phyloP scores from a whole-genome alignment of 2,797 vertebrate genomes.

The Enteromius mattozi region DNA sequence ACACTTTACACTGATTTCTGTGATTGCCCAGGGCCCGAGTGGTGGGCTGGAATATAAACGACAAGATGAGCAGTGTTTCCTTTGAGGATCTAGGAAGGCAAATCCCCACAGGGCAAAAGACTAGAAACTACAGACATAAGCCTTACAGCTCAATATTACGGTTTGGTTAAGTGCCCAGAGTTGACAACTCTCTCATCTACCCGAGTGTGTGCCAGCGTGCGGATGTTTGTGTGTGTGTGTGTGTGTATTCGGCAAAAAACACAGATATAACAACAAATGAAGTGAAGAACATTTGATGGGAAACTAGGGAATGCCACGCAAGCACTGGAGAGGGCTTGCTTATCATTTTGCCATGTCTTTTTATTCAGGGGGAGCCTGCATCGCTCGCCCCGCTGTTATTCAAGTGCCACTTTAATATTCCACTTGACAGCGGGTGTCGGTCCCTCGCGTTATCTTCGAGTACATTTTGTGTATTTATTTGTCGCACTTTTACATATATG shows the following conservation, averaged over 20 bases:
- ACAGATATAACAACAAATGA: slow-evolving; percentile 59
- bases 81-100: slow-evolving; percentile 58
- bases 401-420: slow-evolving; percentile 52
- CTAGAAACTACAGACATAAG: slow-evolving; percentile 54
- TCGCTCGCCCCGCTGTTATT: slow-evolving; percentile 37
- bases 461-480: slow-evolving; percentile 47
- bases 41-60: slow-evolving; percentile 53
- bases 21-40: slow-evolving; percentile 51
- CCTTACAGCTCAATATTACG: slow-evolving; percentile 52
- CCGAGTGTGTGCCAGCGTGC: slow-evolving; percentile 1
- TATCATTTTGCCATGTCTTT: slow-evolving; percentile 46
- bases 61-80: slow-evolving; percentile 53
- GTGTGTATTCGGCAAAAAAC: slow-evolving; percentile 31
- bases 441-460: slow-evolving; percentile 8
- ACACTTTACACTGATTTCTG: slow-evolving; percentile 53
- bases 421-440: slow-evolving; percentile 38
- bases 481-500: slow-evolving; percentile 36
- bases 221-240: not conserved
- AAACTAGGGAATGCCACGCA: slow-evolving; percentile 17
- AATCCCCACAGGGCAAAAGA: slow-evolving; percentile 55
- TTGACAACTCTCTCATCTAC: slow-evolving; percentile 57
- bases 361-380: slow-evolving; percentile 23
- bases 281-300: slow-evolving; percentile 52
- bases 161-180: slow-evolving; percentile 58
- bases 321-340: slow-evolving; percentile 38